Conservation (phyloP, 2,888 invertebrate genomes). For the Nebria salina region DNA sequence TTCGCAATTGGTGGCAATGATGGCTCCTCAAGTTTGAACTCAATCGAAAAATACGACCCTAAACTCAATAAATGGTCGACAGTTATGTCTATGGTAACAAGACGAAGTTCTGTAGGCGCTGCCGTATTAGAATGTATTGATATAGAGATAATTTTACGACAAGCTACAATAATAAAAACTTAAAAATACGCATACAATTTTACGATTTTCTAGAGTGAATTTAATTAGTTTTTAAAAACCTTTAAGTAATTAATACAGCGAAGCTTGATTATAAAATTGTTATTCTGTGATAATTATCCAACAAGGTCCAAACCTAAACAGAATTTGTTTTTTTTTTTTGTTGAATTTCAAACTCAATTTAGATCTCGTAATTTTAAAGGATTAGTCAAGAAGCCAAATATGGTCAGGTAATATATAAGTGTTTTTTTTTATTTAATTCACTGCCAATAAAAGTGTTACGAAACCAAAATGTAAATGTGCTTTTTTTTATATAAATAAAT, state of each 20-base stretch:
- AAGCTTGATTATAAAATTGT: constrained; percentile 20
- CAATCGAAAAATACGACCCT: constrained; percentile 74
- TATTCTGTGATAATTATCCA: constrained; percentile 29
- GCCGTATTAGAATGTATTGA: constrained; percentile 73
- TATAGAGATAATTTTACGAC: constrained; percentile 63
- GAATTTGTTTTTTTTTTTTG: too few relatives aligned
- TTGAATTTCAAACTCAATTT: too few relatives aligned
- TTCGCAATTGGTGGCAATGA: constrained; percentile 77
- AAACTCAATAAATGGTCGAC: constrained; percentile 73
- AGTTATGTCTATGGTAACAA: constrained; percentile 72
- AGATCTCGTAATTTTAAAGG: too few relatives aligned
- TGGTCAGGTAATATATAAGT: too few relatives aligned
- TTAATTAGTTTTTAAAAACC: neutral
- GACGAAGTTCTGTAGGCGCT: constrained; percentile 74
- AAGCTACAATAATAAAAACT: constrained; percentile 43
- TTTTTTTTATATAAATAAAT: constrained; percentile 19
- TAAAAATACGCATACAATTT: neutral
- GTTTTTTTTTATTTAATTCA: neutral
- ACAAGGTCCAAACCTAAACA: neutral
- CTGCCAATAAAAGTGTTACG: constrained; percentile 1
- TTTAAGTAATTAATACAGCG: neutral
- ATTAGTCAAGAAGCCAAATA: too few relatives aligned
- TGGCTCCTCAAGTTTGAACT: constrained; percentile 75
- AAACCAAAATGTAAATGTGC: constrained; percentile 20
- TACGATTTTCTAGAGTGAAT: neutral